Evolutionary conservation across 2,113 vertebrate genomes (phyloP).

Genomic region (Oreochromis niloticus): DNA sequence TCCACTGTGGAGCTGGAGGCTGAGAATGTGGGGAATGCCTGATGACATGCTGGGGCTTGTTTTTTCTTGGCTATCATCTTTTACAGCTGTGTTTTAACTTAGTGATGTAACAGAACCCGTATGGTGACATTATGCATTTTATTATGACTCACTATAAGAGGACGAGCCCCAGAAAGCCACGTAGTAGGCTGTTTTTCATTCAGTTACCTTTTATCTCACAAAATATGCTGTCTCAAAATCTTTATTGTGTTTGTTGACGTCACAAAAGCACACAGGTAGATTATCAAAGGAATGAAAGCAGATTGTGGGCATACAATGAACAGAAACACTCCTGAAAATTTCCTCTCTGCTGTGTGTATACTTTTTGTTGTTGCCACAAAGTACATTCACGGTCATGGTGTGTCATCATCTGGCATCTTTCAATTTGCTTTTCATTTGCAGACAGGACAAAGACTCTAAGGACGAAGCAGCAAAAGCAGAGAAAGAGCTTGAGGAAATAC

Average conservation of each 20-base stretch:
- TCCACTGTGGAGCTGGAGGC: background rate
- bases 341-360: background rate
- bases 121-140: background rate
- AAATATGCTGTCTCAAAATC: background rate
- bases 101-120: background rate
- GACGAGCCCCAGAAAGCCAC: background rate
- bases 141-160: background rate
- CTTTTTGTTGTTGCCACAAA: background rate
- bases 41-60: slow-evolving; percentile 43
- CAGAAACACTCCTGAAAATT: background rate
- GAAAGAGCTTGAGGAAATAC: slow-evolving; percentile 88
- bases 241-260: background rate
- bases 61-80: slow-evolving; percentile 17
- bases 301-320: background rate
- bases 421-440: slow-evolving; percentile 54
- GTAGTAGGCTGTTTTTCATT: background rate
- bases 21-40: slow-evolving; percentile 51
- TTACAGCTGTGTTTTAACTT: background rate
- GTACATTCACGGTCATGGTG: background rate
- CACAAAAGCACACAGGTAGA: background rate
- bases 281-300: background rate
- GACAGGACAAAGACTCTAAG: slow-evolving; percentile 85
- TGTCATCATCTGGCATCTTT: slow-evolving; percentile 18
- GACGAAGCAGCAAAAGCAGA: slow-evolving; percentile 83
- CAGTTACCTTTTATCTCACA: background rate